Percentiles rank a stretch among this genome's conserved stretches.
These are phyloP conservation scores for Drosophila macrothrix DNA, from an alignment of 2,888 invertebrate species.

Conservation along the genomic window DNA sequence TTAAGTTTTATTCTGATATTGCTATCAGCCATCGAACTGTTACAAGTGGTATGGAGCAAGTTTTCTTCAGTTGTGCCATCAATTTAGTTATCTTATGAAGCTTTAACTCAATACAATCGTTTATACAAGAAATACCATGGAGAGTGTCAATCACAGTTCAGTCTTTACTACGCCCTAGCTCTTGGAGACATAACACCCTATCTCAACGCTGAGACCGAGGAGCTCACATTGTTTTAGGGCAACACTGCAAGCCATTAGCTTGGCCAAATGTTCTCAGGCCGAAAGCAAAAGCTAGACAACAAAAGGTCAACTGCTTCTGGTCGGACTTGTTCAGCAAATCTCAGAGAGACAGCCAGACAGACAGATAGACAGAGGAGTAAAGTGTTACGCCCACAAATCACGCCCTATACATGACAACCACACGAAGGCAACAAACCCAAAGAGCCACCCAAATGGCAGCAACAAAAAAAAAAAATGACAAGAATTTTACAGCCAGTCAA, in stretches of 20 bases:
- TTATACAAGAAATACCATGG: slow-evolving; percentile 8
- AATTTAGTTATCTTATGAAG: not conserved
- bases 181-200: not conserved
- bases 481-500: slow-evolving; percentile 79
- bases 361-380: slow-evolving; percentile 44
- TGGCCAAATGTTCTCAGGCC: slow-evolving; percentile 55
- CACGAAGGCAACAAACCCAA: slow-evolving; percentile 36
- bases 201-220: slow-evolving; percentile 14
- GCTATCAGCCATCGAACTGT: not conserved
- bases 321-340: slow-evolving; percentile 19
- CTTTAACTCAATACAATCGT: not conserved
- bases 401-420: slow-evolving; percentile 64
- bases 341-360: not conserved
- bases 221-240: slow-evolving; percentile 40
- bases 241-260: slow-evolving; percentile 64
- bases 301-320: slow-evolving; percentile 59
- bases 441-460: slow-evolving; percentile 50
- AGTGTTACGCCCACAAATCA: slow-evolving; percentile 78
- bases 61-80: not conserved
- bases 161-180: not conserved
- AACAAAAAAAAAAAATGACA: slow-evolving; percentile 61
- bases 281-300: slow-evolving; percentile 71
- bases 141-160: slow-evolving; percentile 41
- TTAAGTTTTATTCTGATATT: not conserved
- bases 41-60: too few species aligned